Base-by-base conservation (phyloP, 2,888 invertebrate species). In the Rugalucina vietnamica region DNA sequence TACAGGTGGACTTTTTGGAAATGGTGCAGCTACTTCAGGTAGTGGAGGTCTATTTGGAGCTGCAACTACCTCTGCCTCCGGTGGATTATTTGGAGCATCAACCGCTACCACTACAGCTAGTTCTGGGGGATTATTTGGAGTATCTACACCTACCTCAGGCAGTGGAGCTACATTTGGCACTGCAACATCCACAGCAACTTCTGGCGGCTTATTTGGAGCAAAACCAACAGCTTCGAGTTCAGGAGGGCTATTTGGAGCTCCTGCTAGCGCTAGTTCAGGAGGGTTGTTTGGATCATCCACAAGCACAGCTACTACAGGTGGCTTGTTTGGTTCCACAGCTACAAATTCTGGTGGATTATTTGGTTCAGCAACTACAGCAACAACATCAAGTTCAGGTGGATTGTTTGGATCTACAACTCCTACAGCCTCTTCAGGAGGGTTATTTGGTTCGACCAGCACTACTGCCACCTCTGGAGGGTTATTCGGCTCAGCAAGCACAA, bases 321-420 rank as follows among this genome's bases (percentile, higher is more conserved):
- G 85, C 21, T 37, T 85, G 32, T 80, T 85, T 75, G 76, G 29
- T 8, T 21, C 84, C 39, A 75, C 65, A 32, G 8, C 88, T 3
- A 49, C 84, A 74, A 39, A 82, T 34, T 49, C 71, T 39, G 71
- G 69, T 36, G 72, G 79, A 2, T 70, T 86, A 14, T 90, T 90
- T 78, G 89, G 89, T 1, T 77, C 84, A 60, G 27, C 88, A 49
- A 24, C 82, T 60, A 32, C 84, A 14, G 27, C 85, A 71, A 27
- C 84, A 21, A 36, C 86, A 76, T 29, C 79, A 8, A 70, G 14
- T 24, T 72, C 80, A 54, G 74, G 72, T 79, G 77, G 78, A 14
- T 54, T 70, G 18, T 81, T 79, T 81, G 80, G 75, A 43, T 21
- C 79, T n/a, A 5, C 82, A 29, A 27, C 70, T 27, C 49, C 84